Base-by-base conservation (phyloP, 2,888 invertebrate species). In the Chalcis sispes region DNA sequence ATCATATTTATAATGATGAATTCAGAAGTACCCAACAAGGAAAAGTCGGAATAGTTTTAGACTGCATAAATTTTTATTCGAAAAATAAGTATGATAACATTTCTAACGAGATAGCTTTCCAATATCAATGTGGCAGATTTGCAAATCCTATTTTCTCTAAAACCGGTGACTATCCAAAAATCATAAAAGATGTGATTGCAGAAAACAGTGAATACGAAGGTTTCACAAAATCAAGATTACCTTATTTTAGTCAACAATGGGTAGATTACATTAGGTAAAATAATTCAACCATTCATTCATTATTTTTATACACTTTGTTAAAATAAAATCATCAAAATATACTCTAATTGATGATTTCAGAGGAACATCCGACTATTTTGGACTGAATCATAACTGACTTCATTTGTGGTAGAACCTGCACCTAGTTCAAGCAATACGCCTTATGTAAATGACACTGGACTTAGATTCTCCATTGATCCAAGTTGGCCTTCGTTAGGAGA, bases 1-100 rank as follows among this genome's bases (percentile, higher is more conserved):
- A 93, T 78, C 92, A 92, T 81, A 89, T 93, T 82, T 93, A 92
- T 80, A 90, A 93, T 32, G 86, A 90, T 3, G 89, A 91, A 71
- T 94, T 92, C 83, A 90, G 91, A 72, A 84, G 89, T n/a, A 82
- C 85, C 13, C 90, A 91, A 79, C 90, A 90, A 81, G 93, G 93
- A 89, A 86, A 87, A 69, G 79, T 84, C 5, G 82, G 83, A 4
- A 65, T 83, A 2, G 48, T 78, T 32, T 0, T 69, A 4, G 46
- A 69, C 10, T 76, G 77, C 20, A 0, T 7, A 15, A 0, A 77
- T 3, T 77, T 71, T 48, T 81, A 82, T 10, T 23, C 54, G 8
- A 40, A 42, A 27, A 73, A 84, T 0, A 82, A 81, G 58, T 59
- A 75, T n/a, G 13, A 64, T 0, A 72, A 62, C 1, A 13, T 20